Evolutionary conservation across 2,888 invertebrate genomes (phyloP), one percentile per base, ranked within the genome.

Genomic region (Oscheius sp.): DNA sequence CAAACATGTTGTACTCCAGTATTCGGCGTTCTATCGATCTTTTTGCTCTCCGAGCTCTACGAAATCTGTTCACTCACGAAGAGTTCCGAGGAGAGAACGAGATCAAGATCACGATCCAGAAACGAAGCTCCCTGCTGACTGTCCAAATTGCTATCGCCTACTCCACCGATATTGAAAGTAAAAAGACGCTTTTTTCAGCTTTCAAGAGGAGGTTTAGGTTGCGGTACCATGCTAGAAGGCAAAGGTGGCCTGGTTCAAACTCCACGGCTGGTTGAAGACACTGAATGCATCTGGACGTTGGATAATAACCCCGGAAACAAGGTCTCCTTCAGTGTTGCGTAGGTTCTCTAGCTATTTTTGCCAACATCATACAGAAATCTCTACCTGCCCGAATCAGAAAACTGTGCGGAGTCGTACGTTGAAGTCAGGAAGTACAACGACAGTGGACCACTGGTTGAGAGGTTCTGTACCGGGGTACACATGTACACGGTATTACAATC

Each of bases 371-470:
- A 13, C 35, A 68, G 68, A 10, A 47, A 48, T n/a, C 33, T 74
- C 33, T 35, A 62, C 32, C 71, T 85, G 47, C 80, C 81, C 2
- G 60, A 51, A n/a, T 75, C 79, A 11, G 82, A 80, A n/a, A 76
- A 70, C 57, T 87, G 87, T 73, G 78, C 79, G 3, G 84, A 83
- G 29, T 83, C 84, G 3, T 87, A 83, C 72, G 55, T 87, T 9
- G 88, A 87, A 78, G 66, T 87, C 13, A 79, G 87, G 4, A 70
- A 79, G 33, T 73, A 50, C 63, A 85, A 87, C 73, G 76, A 77
- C 7, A 79, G 76, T 21, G 87, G 87, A 11, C 42, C 29, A 48
- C 73, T 86, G 13, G 33, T 86, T 37, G 80, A 77, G 29, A 66
- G 87, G 4, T 77, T 77, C 58, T 87, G 87, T 65, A 32, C 29